These are phyloP conservation scores for Percopsis omiscomaycus DNA, from an alignment of 2,797 vertebrate species.

Conservation along the genomic window DNA sequence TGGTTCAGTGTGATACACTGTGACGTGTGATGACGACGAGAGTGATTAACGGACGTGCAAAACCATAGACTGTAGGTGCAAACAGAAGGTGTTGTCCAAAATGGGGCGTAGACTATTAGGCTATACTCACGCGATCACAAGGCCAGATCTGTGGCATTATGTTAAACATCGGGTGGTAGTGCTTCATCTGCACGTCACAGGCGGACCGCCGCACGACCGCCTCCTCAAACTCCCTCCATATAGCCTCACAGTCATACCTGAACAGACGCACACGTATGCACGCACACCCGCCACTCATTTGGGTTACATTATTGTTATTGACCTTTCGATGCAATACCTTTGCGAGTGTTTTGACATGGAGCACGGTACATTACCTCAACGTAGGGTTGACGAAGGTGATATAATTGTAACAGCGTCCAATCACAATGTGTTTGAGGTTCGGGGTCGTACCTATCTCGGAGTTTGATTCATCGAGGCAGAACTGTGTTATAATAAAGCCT, in stretches of 20 bases:
- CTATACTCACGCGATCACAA: conserved; percentile 62
- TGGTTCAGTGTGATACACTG: no score
- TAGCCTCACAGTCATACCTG: conserved; percentile 74
- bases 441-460: conserved; percentile 77
- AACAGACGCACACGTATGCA: conserved; percentile 20
- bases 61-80: no score
- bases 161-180: conserved; percentile 66
- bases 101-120: no score
- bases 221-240: conserved; percentile 71
- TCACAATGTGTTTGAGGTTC: conserved; percentile 80
- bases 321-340: background rate
- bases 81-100: no score
- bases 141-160: conserved; percentile 60
- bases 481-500: conserved; percentile 55
- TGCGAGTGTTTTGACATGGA: background rate
- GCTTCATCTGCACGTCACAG: conserved; percentile 57
- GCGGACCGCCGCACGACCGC: conserved; percentile 51
- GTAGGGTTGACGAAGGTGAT: conserved; percentile 62
- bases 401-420: conserved; percentile 86
- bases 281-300: background rate
- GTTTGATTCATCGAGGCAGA: conserved; percentile 29
- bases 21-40: no score
- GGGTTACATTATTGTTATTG: background rate
- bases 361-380: conserved; percentile 53
- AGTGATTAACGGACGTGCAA: no score